Evolutionary conservation across 2,113 vertebrate species (phyloP).

Genomic region (Kryptolebias marmoratus): DNA sequence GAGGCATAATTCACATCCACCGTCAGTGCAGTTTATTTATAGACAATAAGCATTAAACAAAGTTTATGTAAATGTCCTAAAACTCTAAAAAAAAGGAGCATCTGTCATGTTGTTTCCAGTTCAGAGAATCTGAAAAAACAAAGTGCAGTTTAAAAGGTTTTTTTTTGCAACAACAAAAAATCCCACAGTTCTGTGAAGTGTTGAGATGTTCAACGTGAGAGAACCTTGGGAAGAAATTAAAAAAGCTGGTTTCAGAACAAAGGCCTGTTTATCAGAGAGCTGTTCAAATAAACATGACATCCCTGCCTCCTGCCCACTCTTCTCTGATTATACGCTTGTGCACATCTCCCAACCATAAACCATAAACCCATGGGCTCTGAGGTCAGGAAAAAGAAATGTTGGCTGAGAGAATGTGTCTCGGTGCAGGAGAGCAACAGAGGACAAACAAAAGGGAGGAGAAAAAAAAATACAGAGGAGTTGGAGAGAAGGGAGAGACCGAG

Average conservation of each 20-base stretch:
- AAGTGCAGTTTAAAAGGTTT: background rate
- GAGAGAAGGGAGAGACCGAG: background rate
- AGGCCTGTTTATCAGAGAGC: constrained; percentile 59
- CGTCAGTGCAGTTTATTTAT: constrained; percentile 11
- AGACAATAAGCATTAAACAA: constrained; percentile 34
- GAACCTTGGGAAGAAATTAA: constrained; percentile 22
- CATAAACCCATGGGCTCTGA: constrained; percentile 1
- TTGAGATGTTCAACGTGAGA: background rate
- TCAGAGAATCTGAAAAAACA: background rate
- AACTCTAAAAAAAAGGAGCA: background rate
- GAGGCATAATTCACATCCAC: background rate
- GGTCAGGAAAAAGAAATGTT: constrained; percentile 9
- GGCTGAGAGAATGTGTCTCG: background rate
- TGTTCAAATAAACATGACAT: constrained; percentile 82
- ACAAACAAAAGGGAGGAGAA: constrained; percentile 22
- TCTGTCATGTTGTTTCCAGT: background rate
- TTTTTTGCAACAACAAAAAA: background rate
- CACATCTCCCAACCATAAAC: constrained; percentile 45
- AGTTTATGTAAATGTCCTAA: constrained; percentile 48
- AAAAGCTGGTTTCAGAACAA: constrained; percentile 35
- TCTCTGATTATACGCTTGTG: constrained; percentile 64
- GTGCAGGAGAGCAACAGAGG: constrained; percentile 9
- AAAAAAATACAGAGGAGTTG: background rate
- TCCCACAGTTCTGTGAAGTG: background rate
- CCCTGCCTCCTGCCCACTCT: constrained; percentile 46